Base-by-base conservation (phyloP, 2,113 vertebrate genomes). In the Perccottus glenii region DNA sequence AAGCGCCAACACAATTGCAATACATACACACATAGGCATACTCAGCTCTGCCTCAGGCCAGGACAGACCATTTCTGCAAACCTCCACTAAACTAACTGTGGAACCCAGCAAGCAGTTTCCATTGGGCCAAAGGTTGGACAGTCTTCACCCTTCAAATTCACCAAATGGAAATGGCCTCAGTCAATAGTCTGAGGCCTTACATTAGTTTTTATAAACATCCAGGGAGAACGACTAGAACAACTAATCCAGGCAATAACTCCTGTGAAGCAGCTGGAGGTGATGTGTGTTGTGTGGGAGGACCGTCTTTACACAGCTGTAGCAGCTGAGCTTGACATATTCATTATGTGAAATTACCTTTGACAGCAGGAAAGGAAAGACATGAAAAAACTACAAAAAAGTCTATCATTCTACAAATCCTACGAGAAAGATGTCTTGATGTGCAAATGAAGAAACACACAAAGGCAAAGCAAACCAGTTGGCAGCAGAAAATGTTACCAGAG, bases 1-100 rank as follows among this genome's bases (percentile, higher is more conserved):
- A 76, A 59, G 68, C 36, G 3, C 7, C 2, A 73, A 77, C 35
- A 68, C 75, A 80, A 82, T 83, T 78, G 83, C 67, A 86, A 70
- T 60, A 69, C 46, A 52, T 50, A 67, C 5, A 42, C 42, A 19
- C 14, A 51, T 9, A 44, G 35, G 11, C 44, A 11, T 27, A 48
- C 27, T 67, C 64, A 56, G 67, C 70, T 46, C 47, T 58, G 14
- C 55, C 63, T 64, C 49, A 64, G 58, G 53, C 50, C 60, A 35
- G 0, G n/a, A 66, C 36, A n/a, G 55, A 35, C 51, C 69, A 61
- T 19, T 64, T 58, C 61, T 19, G 64, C 40, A 64, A 42, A 64
- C 58, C 58, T 14, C 8, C 10, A 60, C 62, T 15, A 33, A 60
- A 48, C 10, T 67, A 66, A 55, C 62, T 46, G 49, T 47, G 78